phyloP scores from a whole-genome alignment of 2,113 vertebrate species.

The Mugil cephalus region DNA sequence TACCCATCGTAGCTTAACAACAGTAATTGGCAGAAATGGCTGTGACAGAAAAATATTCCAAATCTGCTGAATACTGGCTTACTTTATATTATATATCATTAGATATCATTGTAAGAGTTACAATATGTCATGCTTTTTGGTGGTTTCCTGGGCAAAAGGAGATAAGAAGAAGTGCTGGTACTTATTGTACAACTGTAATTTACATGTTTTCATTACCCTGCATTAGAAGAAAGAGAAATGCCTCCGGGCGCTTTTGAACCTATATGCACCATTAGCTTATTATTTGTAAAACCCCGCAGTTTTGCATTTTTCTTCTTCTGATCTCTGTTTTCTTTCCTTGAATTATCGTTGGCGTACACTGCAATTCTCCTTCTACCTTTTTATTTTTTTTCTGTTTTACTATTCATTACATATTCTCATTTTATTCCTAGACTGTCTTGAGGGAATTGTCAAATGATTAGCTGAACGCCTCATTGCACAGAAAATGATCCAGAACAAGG shows the following conservation, averaged over 20 bases:
- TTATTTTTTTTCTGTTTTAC: conserved; percentile 4
- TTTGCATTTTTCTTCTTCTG: conserved; percentile 31
- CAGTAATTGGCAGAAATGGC: neutral
- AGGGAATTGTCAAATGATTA: conserved; percentile 30
- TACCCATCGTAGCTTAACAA: neutral
- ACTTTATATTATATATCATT: too few relatives aligned
- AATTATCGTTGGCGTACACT: conserved; percentile 9
- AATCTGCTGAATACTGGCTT: too few relatives aligned
- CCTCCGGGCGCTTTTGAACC: neutral
- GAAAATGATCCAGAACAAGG: conserved; percentile 20
- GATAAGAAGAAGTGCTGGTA: neutral
- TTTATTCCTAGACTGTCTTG: conserved; percentile 16
- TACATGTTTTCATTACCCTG: conserved; percentile 9
- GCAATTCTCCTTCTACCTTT: conserved; percentile 10
- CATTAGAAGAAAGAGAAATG: neutral
- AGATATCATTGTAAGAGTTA: neutral
- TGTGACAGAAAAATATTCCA: too few relatives aligned
- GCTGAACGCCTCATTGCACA: conserved; percentile 7
- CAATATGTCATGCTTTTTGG: neutral
- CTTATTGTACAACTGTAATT: neutral
- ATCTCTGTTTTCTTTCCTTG: conserved; percentile 30
- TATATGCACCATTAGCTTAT: neutral
- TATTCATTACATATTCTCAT: conserved; percentile 14
- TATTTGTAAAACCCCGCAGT: conserved; percentile 2
- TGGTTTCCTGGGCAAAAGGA: neutral